phyloP scores from a whole-genome alignment of 1,140 invertebrate species.

The Bombyx mori region DNA sequence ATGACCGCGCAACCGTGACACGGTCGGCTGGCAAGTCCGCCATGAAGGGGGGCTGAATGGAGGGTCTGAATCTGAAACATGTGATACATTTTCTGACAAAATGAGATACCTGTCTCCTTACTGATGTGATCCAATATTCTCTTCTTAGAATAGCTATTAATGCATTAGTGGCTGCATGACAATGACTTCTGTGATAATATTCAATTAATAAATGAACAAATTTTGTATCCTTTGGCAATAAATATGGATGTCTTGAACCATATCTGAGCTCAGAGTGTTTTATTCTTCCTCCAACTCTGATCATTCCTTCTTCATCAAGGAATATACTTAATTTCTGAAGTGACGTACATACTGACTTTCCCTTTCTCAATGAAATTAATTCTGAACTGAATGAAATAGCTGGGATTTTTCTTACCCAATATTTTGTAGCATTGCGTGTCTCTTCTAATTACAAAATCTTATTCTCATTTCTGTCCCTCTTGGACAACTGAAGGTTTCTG shows the following conservation, averaged over 20 bases:
- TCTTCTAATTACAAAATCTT: background rate
- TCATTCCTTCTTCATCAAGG: slow-evolving; percentile 4
- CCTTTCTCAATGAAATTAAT: background rate
- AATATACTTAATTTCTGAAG: slow-evolving; percentile 4
- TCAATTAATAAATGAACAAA: slow-evolving; percentile 6
- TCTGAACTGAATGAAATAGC: background rate
- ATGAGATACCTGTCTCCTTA: background rate
- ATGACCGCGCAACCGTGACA: background rate
- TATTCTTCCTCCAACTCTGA: slow-evolving; percentile 9
- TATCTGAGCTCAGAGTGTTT: background rate
- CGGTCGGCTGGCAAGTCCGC: background rate
- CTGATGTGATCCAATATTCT: slow-evolving; percentile 15
- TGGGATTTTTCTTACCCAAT: background rate
- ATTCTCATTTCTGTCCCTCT: background rate
- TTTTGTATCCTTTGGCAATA: slow-evolving; percentile 7
- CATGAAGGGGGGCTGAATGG: background rate
- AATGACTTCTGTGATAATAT: slow-evolving; percentile 8
- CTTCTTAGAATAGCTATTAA: slow-evolving; percentile 8
- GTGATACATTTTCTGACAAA: background rate
- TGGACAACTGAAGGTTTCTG: background rate
- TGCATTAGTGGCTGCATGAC: slow-evolving; percentile 9
- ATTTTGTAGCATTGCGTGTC: background rate
- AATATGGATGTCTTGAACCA: slow-evolving; percentile 8
- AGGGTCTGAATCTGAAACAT: background rate
- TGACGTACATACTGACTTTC: background rate